Base-by-base conservation (phyloP, 2,113 vertebrate genomes). In the Barnardius zonarius region DNA sequence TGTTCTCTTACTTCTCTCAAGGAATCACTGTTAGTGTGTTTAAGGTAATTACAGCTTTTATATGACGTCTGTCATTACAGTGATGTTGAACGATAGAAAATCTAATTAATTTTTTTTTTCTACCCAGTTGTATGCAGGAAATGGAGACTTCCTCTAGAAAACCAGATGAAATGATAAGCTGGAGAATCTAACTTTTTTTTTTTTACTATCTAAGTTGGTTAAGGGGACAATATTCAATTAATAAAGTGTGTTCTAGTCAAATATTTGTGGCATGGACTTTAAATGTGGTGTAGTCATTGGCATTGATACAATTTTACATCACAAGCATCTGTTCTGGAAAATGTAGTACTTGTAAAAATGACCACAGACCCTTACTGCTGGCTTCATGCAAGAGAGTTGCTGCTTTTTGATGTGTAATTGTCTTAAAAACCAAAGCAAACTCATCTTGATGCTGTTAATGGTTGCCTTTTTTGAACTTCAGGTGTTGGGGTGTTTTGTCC, bases 1-100 rank as follows among this genome's bases (percentile, higher is more conserved):
- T 95, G 57, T 89, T 91, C 78, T 93, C 59, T 66, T 8, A 2
- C 28, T 91, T 87, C 92, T 96, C 68, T 88, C 63, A 81, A 84
- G 68, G 79, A 95, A 51, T 70, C 84, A 33, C 67, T 93, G 37
- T 54, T 85, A 16, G 15, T 77, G 54, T 90, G 59, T 95, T 91
- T 88, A 86, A 92, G 27, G 59, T 88, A 90, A 92, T 93, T 70
- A 66, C 7, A 90, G 70, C 66, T 74, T 90, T 88, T 83, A 35
- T 83, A 10, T 80, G 66, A 52, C 2, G 5, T 85, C 78, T 87
- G 70, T 92, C 81, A 64, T 91, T 91, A 73, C 63, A 83, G 27
- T 69, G 37, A 49, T 73, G 49, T 80, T 80, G 76, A 90, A 63
- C 0, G 6, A 77, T 64, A 81, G 75, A 83, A 93, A 74, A 27